Evolutionary conservation across 1,140 invertebrate genomes (phyloP).

Genomic region (Lamellibrachia luymesi): DNA sequence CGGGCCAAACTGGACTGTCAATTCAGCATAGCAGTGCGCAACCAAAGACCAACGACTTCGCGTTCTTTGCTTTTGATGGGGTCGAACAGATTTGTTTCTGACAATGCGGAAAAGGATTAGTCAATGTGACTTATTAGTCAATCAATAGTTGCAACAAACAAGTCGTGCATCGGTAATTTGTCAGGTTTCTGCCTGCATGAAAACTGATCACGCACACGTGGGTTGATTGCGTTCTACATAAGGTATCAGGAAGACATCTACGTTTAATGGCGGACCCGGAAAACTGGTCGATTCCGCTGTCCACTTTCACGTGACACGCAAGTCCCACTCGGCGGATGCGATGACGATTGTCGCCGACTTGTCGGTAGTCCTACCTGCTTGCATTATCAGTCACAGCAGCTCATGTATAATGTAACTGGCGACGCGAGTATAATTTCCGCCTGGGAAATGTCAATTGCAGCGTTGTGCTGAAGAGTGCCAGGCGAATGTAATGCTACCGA

Average conservation of each 20-base stretch:
- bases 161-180: background rate
- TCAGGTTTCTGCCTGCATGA: background rate
- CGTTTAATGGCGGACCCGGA: background rate
- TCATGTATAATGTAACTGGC: background rate
- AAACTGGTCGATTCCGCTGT: background rate
- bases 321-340: background rate
- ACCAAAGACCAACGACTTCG: too few relatives aligned
- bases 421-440: background rate
- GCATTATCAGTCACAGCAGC: background rate
- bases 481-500: background rate
- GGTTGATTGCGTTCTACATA: background rate
- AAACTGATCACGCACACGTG: background rate
- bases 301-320: background rate
- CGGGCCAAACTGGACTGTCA: background rate
- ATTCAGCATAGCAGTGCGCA: too few relatives aligned
- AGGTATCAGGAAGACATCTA: background rate
- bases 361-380: background rate
- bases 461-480: background rate
- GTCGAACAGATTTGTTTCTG: background rate
- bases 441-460: background rate
- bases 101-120: background rate
- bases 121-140: background rate
- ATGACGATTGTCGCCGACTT: background rate
- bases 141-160: background rate
- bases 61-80: background rate